Base-by-base conservation (phyloP, 2,888 invertebrate genomes). In the Ochlodes sylvanus region DNA sequence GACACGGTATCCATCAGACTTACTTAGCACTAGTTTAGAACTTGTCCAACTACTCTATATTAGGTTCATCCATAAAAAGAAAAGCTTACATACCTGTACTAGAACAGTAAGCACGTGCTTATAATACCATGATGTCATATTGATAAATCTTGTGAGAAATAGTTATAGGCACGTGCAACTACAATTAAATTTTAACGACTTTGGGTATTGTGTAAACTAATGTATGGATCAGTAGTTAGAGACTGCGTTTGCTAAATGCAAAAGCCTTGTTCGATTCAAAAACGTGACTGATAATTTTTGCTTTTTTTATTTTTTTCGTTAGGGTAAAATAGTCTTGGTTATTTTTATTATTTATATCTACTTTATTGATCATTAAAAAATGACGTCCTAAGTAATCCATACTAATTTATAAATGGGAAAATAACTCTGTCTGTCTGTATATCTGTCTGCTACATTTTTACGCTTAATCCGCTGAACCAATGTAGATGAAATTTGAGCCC, bases 21-120 rank as follows among this genome's bases (percentile, higher is more conserved):
- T 52, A 66, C 60, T 19, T 60, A 66, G 67, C 50, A 67, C 61
- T 61, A 61, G 66, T 67, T 58, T 67, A 61, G 12, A 61, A 47
- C 55, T 55, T 55, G 54, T 67, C 47, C 17, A 44, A 38, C 44
- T 67, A 67, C 21, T 60, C 54, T 58, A 65, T 58, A 41, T 32
- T 54, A 60, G 52, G 52, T 44, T 61, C 47, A 67, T 55, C 67
- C 67, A 67, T 67, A 55, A 61, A 21, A 14, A 55, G 60, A 67
- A 67, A 67, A 61, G 67, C 44, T 34, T 21, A 55, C 67, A 55
- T 42, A 54, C 61, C 54, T 61, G 42, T 50, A 41, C 58, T 41
- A 41, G 17, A 34, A 21, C 27, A 60, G 44, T 42, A 21, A 21
- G 42, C 54, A 57, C 66, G 54, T 66, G 27, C 32, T 65, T 50